Evolutionary conservation across 2,797 vertebrate genomes (phyloP), one percentile per base, ranked within the genome.

Genomic region (Chanos chanos): DNA sequence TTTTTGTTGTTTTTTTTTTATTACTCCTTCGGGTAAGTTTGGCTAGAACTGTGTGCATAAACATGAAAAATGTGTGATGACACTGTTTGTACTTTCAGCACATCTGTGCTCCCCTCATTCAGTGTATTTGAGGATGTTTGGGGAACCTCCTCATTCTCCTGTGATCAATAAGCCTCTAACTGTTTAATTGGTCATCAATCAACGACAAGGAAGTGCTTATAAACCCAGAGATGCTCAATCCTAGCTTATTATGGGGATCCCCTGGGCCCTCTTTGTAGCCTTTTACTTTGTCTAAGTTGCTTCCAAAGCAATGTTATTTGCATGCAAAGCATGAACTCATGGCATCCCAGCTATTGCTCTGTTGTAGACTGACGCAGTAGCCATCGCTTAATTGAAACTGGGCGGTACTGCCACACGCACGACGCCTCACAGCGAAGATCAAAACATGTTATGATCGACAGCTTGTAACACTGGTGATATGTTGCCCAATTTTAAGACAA

Each of bases 171-270:
- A 76, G 78, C 54, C 80, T 79, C 69, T 78, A 80, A 88, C 80
- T 83, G 77, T 81, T 82, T 89, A 89, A 90, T 89, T 90, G 86
- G 83, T 87, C 81, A 90, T 90, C 87, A 89, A 77, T 90, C 88
- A 89, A 73, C 79, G 85, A 83, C 83, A 72, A 68, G 62, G 77
- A 78, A 82, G 83, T 76, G 78, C 80, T 77, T 85, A 83, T 83
- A 81, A 86, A 82, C 78, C 82, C 71, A 70, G 81, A 79, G 85
- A 85, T 86, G 83, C 85, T 87, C 78, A 64, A 78, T 78, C 78
- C 80, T 74, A 74, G 81, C 83, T 86, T 82, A 86, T 87, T 86
- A 85, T 81, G 78, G 78, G 75, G 62, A 67, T 89, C 85, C 84
- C 85, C 71, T 61, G 83, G 85, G 85, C 75, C 75, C 76, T 74